Base-by-base conservation (phyloP, 2,797 vertebrate genomes). In the Carcharodon carcharias region DNA sequence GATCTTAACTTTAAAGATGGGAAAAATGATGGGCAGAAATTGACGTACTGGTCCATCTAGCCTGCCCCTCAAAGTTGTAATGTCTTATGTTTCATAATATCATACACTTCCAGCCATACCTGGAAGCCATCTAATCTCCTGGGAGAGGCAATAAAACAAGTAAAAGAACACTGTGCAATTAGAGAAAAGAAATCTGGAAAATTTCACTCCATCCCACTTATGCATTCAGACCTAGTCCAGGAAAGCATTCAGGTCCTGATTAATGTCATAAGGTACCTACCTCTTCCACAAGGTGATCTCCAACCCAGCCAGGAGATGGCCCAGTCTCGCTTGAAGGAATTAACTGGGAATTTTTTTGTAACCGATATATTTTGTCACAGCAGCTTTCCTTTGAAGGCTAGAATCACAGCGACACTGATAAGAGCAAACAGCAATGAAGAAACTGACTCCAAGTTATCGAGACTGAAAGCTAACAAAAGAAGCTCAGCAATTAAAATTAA, bases 401-500 rank as follows among this genome's bases (percentile, higher is more conserved):
- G 40, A 95, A 45, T 69, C 14, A n/a, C 94, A 56, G 8, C 71
- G 11, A 77, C 8, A 56, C 2, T 56, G 26, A 4, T 73, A 54
- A 56, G 45, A 56, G 14, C 69, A 77, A 58, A n/a, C 23, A 77
- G 69, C 45, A 95, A 8, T 31, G 56, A 61, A 85, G 31, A 92
- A n/a, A n/a, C 35, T 63, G 12, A 63, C 89, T n/a, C 54, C 28
- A 58, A n/a, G 61, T n/a, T 63, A 92, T 31, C 61, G 69, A 56
- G 28, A 77, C 45, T 95, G 50, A 77, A 77, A 56, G 50, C 50
- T 95, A 71, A 77, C 69, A 77, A 73, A 95, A 5, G 50, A 71
- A 95, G 67, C 16, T 56, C 18, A 95, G 69, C 69, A 31, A 95
- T 71, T 95, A 95, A 77, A 95, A 95, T 73, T 95, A 54, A 31